Conservation (phyloP, 2,113 vertebrate genomes). For the Gobiocypris rarus region DNA sequence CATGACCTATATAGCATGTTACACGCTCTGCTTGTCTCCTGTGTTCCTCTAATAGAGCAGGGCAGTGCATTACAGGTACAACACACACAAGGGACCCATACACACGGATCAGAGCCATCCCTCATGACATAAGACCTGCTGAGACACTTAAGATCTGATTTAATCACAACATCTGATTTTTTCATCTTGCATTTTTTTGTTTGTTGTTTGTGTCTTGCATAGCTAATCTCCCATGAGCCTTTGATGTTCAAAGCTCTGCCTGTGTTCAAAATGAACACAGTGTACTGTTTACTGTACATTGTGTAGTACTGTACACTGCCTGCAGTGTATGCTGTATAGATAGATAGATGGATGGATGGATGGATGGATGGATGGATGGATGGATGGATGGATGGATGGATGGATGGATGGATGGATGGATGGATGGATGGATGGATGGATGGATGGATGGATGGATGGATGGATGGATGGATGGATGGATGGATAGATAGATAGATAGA, state of each 20-base stretch:
- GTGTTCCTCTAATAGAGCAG: constrained; percentile 70
- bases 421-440: no score
- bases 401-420: no score
- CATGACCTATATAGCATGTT: constrained; percentile 81
- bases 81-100: constrained; percentile 49
- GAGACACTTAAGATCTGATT: constrained; percentile 5
- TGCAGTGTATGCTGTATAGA: neutral
- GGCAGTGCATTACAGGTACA: constrained; percentile 75
- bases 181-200: neutral
- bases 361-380: no score
- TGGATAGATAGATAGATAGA: no score
- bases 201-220: neutral
- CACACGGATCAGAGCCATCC: constrained; percentile 53
- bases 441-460: no score
- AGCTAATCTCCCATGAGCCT: neutral
- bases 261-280: neutral
- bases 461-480: no score
- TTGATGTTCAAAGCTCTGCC: neutral
- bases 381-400: no score
- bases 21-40: constrained; percentile 72
- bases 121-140: constrained; percentile 58
- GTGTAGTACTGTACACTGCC: neutral
- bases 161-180: constrained; percentile 7
- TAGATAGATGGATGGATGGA: no score
- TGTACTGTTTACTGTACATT: neutral